Evolutionary conservation across 2,113 vertebrate genomes (phyloP), one percentile per base, ranked within the genome.

Genomic region (Odontesthes bonariensis): DNA sequence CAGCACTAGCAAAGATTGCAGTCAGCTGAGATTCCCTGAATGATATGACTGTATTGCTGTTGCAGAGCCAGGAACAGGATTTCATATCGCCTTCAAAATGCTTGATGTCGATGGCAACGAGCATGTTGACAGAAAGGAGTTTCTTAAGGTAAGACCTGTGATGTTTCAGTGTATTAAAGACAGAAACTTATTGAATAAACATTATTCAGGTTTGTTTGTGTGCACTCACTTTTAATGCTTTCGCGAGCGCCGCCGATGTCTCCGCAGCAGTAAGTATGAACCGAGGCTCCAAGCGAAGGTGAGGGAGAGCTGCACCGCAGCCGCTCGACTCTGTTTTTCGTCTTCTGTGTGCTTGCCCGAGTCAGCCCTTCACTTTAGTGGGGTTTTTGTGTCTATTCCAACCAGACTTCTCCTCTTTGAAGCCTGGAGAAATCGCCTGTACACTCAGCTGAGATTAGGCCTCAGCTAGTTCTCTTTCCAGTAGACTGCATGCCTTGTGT

Each of bases 31-130:
- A 1, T 16, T 73, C 62, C 58, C 8, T 42, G 35, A 32, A 42
- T 16, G 19, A 8, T 4, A 3, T 1, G 17, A n/a, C 8, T 49
- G 46, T 33, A 6, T 57, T 91, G 56, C 90, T 73, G 67, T 95
- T 95, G 33, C 92, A 99, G 97, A 99, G 86, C 97, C 97, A 0
- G 91, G 82, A 60, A 96, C 95, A 59, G 97, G 97, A 77, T 98
- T 99, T 93, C 94, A 96, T 49, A 97, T 99, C 77, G 97, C 97
- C 83, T 99, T 99, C 93, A 96, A 97, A 94, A 99, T 99, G 98
- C 92, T 99, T 49, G 98, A 99, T 83, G 71, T 94, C 61, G 98
- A 99, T 88, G 96, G 96, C 63, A 96, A 99, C 82, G 96, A 97
- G 81, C 97, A 96, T 38, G 97, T 99, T 88, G 98, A 99, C 89